Evolutionary conservation across 2,888 invertebrate species (phyloP).

Genomic region (Tortricodes alternella): DNA sequence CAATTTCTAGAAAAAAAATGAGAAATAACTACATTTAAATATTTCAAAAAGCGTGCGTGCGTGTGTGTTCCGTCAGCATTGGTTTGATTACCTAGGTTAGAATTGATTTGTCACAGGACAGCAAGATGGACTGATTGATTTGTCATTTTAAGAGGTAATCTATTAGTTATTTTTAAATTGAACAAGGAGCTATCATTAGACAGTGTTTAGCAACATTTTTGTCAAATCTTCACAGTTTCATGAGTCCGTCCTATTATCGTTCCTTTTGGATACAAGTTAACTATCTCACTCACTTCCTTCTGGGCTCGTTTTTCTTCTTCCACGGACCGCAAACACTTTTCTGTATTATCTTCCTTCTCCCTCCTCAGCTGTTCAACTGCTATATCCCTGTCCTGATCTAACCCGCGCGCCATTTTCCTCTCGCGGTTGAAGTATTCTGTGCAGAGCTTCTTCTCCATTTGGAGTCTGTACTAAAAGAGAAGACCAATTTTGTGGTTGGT

Average conservation of each 20-base stretch:
- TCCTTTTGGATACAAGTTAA: no score
- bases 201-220: no score
- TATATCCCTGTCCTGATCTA: slow-evolving; percentile 55
- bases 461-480: slow-evolving; percentile 51
- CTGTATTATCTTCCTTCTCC: slow-evolving; percentile 50
- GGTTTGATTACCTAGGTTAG: no score
- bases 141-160: no score
- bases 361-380: slow-evolving; percentile 52
- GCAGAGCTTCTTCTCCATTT: slow-evolving; percentile 59
- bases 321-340: slow-evolving; percentile 43
- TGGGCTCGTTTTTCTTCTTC: slow-evolving; percentile 46
- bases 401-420: slow-evolving; percentile 45
- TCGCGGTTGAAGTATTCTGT: slow-evolving; percentile 56
- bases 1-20: slow-evolving; percentile 49
- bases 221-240: no score
- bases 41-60: no score
- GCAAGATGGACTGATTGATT: no score
- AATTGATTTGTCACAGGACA: no score
- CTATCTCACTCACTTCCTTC: slow-evolving; percentile 57
- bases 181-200: no score
- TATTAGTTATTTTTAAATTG: no score
- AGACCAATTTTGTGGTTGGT: neutral
- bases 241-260: no score
- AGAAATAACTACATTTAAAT: neutral
- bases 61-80: no score